A percentile compares a stretch with the other conserved stretches of the same genome.
Evolutionary conservation across 2,113 vertebrate genomes (phyloP).

Genomic region (Dicerorhinus sumatrensis): DNA sequence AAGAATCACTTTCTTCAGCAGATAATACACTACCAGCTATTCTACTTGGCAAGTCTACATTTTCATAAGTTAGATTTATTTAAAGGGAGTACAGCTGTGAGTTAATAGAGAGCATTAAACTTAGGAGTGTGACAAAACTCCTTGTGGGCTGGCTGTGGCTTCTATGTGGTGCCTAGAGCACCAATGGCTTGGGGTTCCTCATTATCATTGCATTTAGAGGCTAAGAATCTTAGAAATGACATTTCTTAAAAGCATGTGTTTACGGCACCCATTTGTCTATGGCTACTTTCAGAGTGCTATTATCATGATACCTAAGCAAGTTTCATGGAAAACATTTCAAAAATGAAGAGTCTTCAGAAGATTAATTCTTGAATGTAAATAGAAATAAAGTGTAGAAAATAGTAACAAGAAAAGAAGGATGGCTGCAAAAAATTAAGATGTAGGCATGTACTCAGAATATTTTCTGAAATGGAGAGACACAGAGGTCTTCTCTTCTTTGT

Average conservation of each 20-base stretch:
- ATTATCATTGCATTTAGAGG: neutral
- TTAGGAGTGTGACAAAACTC: neutral
- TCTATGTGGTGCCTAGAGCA: neutral
- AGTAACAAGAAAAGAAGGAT: neutral
- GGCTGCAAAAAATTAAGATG: neutral
- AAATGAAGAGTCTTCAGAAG: neutral
- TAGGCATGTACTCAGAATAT: neutral
- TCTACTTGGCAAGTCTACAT: neutral
- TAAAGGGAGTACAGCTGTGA: neutral
- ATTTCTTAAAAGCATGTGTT: neutral
- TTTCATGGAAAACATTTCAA: neutral
- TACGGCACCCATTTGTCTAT: neutral
- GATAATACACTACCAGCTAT: neutral
- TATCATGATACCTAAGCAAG: neutral
- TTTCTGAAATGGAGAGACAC: neutral
- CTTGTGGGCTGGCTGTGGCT: neutral
- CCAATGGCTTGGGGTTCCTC: neutral
- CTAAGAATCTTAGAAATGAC: neutral
- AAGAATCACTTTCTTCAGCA: neutral
- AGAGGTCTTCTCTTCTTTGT: neutral
- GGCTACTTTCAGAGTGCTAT: neutral
- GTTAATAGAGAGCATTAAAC: neutral
- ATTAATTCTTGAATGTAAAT: neutral
- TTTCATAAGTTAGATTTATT: neutral
- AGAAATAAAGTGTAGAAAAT: neutral